Conservation (phyloP, 2,113 vertebrate genomes). For the Cynopterus brachyotis region DNA sequence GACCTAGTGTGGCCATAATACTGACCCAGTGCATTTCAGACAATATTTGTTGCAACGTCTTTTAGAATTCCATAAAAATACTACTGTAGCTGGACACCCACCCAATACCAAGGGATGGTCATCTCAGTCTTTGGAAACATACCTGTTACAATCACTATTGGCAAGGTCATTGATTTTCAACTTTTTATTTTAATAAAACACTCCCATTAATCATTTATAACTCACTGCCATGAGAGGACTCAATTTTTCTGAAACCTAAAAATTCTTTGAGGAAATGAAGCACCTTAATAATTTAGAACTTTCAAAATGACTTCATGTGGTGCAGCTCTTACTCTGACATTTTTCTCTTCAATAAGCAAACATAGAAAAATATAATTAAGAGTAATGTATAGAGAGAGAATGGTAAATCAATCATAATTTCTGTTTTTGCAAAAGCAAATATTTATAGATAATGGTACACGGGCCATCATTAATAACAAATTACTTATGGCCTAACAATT, state of each 20-base stretch:
- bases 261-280: conserved; percentile 15
- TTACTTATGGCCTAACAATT: not conserved
- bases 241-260: conserved; percentile 29
- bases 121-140: not conserved
- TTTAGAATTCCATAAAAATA: not conserved
- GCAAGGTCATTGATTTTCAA: conserved; percentile 12
- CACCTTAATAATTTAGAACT: conserved; percentile 49
- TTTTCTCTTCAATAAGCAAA: conserved; percentile 19
- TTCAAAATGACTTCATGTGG: conserved; percentile 25
- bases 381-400: not conserved
- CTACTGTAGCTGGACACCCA: not conserved
- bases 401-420: not conserved
- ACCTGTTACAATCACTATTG: not conserved
- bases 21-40: not conserved
- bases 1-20: not conserved
- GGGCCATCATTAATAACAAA: conserved; percentile 41
- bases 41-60: not conserved
- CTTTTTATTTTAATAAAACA: not conserved
- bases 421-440: conserved; percentile 24
- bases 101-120: not conserved
- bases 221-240: not conserved
- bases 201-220: not conserved
- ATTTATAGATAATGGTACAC: conserved; percentile 17
- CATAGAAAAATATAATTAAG: not conserved
- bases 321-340: not conserved